Percentiles rank a stretch among this genome's conserved stretches.
phyloP scores from a whole-genome alignment of 2,113 vertebrate species.

The Amblyornis subalaris region DNA sequence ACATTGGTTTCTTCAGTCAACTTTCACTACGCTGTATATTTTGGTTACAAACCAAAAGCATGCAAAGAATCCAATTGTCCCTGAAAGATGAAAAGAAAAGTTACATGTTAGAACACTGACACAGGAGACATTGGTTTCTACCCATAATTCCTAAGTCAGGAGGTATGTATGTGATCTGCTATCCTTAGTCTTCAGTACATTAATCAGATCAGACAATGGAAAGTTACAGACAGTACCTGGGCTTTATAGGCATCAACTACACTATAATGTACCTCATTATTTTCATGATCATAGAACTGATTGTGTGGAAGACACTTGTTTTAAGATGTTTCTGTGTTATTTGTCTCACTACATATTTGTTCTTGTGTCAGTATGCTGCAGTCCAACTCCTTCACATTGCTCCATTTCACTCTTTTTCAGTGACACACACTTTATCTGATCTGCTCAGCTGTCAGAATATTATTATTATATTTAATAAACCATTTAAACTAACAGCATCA shows the following conservation, averaged over 20 bases:
- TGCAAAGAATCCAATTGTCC: conserved; percentile 98
- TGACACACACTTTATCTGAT: background rate
- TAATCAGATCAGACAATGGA: background rate
- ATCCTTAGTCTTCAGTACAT: background rate
- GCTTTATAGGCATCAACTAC: background rate
- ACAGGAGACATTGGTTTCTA: background rate
- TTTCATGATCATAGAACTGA: background rate
- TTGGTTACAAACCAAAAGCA: conserved; percentile 99
- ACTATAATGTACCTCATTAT: background rate
- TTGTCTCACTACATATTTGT: background rate
- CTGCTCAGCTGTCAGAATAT: background rate
- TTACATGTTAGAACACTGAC: background rate
- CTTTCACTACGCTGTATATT: conserved; percentile 99
- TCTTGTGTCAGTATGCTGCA: background rate
- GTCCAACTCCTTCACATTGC: background rate
- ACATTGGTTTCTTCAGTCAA: conserved; percentile 81
- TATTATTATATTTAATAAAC: background rate
- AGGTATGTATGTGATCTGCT: background rate
- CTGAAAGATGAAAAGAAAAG: conserved; percentile 59
- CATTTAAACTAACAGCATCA: background rate
- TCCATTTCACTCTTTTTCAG: background rate
- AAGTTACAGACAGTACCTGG: background rate
- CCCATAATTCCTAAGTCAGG: background rate
- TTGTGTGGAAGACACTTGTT: background rate
- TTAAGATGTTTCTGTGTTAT: background rate